phyloP scores from a whole-genome alignment of 2,888 invertebrate species.

The Watsonalla binaria region DNA sequence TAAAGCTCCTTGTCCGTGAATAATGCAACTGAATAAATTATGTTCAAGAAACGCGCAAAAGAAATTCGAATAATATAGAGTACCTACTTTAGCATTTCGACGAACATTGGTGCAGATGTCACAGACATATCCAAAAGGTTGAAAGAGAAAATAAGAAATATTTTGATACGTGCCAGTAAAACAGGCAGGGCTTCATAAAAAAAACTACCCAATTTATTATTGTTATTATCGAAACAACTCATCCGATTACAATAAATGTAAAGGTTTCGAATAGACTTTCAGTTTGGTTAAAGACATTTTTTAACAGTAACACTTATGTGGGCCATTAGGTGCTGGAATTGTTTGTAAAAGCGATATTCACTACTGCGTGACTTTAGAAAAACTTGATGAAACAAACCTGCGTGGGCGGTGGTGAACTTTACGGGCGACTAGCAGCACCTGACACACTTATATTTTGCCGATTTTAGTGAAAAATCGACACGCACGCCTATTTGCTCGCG shows the following conservation, averaged over 20 bases:
- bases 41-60: not conserved
- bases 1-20: not conserved
- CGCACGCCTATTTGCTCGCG: conserved; percentile 11
- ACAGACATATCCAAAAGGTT: not conserved
- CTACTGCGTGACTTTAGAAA: not conserved
- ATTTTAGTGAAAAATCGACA: conserved; percentile 27
- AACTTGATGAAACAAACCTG: not conserved
- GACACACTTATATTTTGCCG: conserved; percentile 13
- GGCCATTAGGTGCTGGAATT: not conserved
- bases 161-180: no score
- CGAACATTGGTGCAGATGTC: not conserved
- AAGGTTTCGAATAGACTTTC: no score
- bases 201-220: no score
- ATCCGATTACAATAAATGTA: no score
- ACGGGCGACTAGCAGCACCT: not conserved
- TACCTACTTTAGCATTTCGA: not conserved
- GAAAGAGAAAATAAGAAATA: no score
- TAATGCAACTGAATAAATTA: not conserved
- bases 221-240: no score
- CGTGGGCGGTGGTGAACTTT: not conserved
- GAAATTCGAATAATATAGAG: not conserved
- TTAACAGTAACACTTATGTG: no score
- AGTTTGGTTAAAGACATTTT: no score
- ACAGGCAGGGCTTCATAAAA: no score
- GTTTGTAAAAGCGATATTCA: not conserved